Conservation (phyloP, 2,113 vertebrate species). For the Axis porcinus region DNA sequence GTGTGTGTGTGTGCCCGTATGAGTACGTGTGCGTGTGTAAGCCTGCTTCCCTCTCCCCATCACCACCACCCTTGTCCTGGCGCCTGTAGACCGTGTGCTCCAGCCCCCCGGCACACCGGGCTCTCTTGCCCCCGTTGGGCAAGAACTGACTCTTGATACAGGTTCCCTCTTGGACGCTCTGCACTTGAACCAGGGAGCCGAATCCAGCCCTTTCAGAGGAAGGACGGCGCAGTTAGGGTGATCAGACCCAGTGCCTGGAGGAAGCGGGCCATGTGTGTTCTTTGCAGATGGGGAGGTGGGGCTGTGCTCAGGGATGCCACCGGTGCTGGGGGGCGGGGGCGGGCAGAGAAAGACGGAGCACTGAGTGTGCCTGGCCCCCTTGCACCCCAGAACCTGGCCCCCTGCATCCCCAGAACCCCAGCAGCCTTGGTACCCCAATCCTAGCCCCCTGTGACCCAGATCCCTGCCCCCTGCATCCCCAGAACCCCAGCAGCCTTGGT, state of each 20-base stretch:
- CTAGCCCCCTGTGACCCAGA: neutral
- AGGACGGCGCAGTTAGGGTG: accelerated
- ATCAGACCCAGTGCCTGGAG: accelerated
- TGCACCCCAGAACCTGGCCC: neutral
- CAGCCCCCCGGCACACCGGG: accelerated
- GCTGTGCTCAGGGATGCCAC: accelerated
- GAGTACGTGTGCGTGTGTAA: accelerated
- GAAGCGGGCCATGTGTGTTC: accelerated
- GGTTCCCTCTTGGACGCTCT: neutral
- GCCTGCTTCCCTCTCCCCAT: neutral
- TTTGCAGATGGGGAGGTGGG: neutral
- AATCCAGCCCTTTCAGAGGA: neutral
- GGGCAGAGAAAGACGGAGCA: neutral
- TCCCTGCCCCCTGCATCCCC: neutral
- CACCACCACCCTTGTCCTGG: accelerated
- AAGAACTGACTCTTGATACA: neutral
- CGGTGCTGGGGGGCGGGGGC: accelerated
- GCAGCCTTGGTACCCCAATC: neutral
- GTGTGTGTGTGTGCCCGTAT: accelerated
- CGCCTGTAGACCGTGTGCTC: accelerated
- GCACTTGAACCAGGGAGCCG: neutral
- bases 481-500: neutral
- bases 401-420: neutral
- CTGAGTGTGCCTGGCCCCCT: neutral
- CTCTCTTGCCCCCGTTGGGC: accelerated